phyloP scores from a whole-genome alignment of 2,888 invertebrate genomes.

The Microctonus aethiopoides region DNA sequence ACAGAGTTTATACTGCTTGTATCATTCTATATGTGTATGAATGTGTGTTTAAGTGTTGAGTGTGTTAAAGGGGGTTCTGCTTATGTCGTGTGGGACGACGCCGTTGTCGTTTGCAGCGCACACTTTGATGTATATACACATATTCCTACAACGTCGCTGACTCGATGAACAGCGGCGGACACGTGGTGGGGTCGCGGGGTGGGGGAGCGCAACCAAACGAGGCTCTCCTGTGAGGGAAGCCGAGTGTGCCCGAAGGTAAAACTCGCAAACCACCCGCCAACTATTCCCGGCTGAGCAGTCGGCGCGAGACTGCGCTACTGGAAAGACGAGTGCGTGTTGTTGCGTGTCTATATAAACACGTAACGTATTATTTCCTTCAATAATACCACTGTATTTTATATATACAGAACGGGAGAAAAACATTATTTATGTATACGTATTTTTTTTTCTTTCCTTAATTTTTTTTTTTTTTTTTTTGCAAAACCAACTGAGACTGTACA shows the following conservation, averaged over 20 bases:
- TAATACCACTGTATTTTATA: slow-evolving; percentile 3
- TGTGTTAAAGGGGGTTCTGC: neutral
- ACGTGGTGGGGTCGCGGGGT: slow-evolving; percentile 28
- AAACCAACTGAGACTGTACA: neutral
- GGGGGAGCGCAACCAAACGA: slow-evolving; percentile 39
- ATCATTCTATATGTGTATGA: too few species aligned
- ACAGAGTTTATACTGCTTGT: too few species aligned
- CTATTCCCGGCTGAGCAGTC: slow-evolving; percentile 58
- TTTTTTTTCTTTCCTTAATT: too few species aligned
- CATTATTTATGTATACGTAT: neutral
- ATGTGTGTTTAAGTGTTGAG: too few species aligned
- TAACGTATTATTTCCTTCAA: slow-evolving; percentile 14
- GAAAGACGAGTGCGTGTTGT: slow-evolving; percentile 49
- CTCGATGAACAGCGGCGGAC: neutral
- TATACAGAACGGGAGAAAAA: neutral
- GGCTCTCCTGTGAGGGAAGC: slow-evolving; percentile 30
- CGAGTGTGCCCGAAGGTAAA: slow-evolving; percentile 53
- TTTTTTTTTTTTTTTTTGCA: neutral
- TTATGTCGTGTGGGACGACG: neutral
- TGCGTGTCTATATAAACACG: slow-evolving; percentile 40
- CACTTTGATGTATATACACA: neutral
- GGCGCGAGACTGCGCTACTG: slow-evolving; percentile 67
- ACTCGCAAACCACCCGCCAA: slow-evolving; percentile 55
- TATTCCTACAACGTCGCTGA: neutral
- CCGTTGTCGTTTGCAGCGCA: neutral